Conservation (phyloP, 2,113 vertebrate genomes). For the Gymnorhina tibicen region DNA sequence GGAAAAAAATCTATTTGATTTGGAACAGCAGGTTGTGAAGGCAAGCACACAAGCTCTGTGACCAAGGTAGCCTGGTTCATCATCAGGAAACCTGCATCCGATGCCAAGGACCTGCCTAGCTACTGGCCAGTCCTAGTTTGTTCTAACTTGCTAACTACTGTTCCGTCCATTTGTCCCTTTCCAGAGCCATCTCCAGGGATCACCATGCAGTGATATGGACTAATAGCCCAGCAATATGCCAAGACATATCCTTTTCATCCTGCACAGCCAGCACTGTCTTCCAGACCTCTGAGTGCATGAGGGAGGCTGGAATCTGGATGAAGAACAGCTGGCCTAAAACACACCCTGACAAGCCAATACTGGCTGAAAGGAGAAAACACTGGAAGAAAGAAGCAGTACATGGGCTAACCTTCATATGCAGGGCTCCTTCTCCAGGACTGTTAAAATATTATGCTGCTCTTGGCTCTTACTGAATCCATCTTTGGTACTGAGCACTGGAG, state of each 20-base stretch:
- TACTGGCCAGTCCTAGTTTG: background rate
- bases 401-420: background rate
- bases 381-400: background rate
- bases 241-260: slow-evolving; percentile 38
- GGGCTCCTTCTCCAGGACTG: background rate
- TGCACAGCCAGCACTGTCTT: slow-evolving; percentile 17
- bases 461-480: background rate
- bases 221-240: slow-evolving; percentile 26
- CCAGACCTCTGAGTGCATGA: slow-evolving; percentile 41
- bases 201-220: background rate
- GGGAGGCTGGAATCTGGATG: slow-evolving; percentile 40
- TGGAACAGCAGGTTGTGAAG: background rate
- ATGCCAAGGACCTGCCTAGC: background rate
- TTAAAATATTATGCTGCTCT: background rate
- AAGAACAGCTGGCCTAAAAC: slow-evolving; percentile 43
- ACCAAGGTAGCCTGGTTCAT: background rate
- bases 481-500: background rate
- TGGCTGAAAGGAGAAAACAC: slow-evolving; percentile 2
- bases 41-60: background rate
- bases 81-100: background rate
- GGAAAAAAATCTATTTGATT: background rate
- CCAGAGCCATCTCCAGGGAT: background rate
- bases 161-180: slow-evolving; percentile 8
- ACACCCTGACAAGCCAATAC: background rate
- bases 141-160: background rate